Base-by-base conservation (phyloP, 2,888 invertebrate species). In the Yponomeuta evonymella region DNA sequence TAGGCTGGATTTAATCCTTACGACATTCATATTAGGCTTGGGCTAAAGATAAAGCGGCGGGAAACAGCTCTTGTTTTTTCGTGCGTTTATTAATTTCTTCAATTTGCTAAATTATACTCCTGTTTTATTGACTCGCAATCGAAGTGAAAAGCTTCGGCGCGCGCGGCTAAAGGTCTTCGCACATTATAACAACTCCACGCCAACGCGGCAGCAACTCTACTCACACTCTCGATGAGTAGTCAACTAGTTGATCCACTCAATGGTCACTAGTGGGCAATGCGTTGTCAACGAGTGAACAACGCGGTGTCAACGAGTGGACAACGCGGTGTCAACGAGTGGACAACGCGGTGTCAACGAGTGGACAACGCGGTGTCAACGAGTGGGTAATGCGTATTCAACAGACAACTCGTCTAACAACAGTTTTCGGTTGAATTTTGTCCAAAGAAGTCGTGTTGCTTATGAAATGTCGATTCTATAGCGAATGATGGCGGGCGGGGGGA, bases 401-500 rank as follows among this genome's bases (percentile, higher is more conserved):
- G 43, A 43, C 43, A 43, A 43, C 43, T 43, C 43, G 43, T 43
- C 43, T 43, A 43, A 8, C 0, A 62, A 65, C 43, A 43, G 43
- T 43, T 43, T 43, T 43, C 43, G 43, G 67, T 71, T 70, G 66
- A 71, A 71, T 71, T 71, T 69, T 70, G 70, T 36, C 70, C 69
- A 71, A 71, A 69, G 69, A 70, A 70, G 71, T 71, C 69, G 67
- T 71, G 71, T 71, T 71, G 67, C 72, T 70, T 72, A 48, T 72
- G 70, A 70, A 70, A 72, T 72, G 70, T 72, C 72, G 67, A 62
- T 71, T 71, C 33, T 70, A 66, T 66, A 66, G 66, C 8, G 70
- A 70, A 70, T 70, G 70, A 70, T 70, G 70, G 70, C 70, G 69
- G 69, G 69, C 69, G 58, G 69, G 69, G 69, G 69, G 69, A 69